These are phyloP conservation scores for Hoplostethus atlanticus DNA, from an alignment of 2,797 vertebrate genomes.

Conservation along the genomic window DNA sequence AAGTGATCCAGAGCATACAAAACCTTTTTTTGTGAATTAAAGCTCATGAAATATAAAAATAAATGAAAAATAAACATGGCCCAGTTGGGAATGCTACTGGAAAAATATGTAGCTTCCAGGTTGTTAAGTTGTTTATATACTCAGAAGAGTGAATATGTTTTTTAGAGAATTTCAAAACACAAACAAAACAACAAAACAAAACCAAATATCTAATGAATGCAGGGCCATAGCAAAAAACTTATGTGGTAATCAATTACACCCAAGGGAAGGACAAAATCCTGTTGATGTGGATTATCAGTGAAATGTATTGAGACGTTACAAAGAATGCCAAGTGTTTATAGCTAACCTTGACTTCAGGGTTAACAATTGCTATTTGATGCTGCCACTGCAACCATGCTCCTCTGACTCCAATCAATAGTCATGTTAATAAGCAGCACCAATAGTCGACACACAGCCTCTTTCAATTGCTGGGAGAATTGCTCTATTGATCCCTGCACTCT, in stretches of 20 bases:
- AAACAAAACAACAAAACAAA: conserved; percentile 24
- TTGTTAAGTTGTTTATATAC: too few species aligned
- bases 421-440: conserved; percentile 82
- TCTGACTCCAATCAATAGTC: conserved; percentile 81
- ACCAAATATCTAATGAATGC: conserved; percentile 51
- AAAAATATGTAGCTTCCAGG: too few species aligned
- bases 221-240: neutral
- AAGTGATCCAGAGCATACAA: neutral
- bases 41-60: conserved; percentile 46
- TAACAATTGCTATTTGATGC: conserved; percentile 77
- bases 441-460: conserved; percentile 74
- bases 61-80: conserved; percentile 1
- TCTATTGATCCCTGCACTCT: conserved; percentile 75
- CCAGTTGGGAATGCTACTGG: conserved; percentile 27
- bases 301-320: conserved; percentile 66
- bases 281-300: conserved; percentile 27
- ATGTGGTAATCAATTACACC: conserved; percentile 44
- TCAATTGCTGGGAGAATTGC: conserved; percentile 74
- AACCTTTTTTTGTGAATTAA: conserved; percentile 37
- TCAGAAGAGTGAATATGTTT: conserved; percentile 26
- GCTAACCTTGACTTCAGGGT: conserved; percentile 68
- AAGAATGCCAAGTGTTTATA: conserved; percentile 70
- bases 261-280: conserved; percentile 16
- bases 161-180: conserved; percentile 32
- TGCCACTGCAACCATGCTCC: conserved; percentile 59